Conservation (phyloP, 2,113 vertebrate species). For the Myocastor coypus region DNA sequence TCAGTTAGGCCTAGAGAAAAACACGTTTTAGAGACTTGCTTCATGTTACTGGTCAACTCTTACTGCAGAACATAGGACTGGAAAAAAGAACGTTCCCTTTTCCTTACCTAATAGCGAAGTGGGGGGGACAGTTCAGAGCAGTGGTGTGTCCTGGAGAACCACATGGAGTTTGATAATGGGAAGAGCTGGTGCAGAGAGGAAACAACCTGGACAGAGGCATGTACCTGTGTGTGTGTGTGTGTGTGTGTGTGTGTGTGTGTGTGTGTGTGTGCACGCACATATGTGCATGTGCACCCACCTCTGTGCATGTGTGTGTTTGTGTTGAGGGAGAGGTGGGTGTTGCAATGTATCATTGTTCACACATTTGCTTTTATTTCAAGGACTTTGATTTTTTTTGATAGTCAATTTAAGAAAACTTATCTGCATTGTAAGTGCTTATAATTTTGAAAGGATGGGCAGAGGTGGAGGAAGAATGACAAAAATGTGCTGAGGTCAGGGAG, state of each 20-base stretch:
- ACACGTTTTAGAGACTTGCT: neutral
- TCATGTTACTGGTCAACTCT: neutral
- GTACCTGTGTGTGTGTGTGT: neutral
- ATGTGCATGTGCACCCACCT: neutral
- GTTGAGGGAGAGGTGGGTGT: too few relatives aligned
- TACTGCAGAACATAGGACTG: neutral
- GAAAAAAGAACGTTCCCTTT: neutral
- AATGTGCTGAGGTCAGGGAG: too few relatives aligned
- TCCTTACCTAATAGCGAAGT: neutral
- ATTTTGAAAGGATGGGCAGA: neutral
- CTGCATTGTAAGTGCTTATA: neutral
- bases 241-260: neutral
- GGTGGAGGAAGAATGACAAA: neutral
- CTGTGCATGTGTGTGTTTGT: neutral
- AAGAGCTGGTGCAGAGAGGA: neutral
- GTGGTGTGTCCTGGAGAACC: neutral
- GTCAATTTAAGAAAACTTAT: neutral
- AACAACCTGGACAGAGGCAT: neutral
- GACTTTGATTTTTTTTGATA: neutral
- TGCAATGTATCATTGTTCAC: neutral
- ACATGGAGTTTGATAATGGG: neutral
- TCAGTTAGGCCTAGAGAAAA: neutral
- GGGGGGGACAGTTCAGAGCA: slow-evolving; percentile 21
- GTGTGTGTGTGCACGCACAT: fast-evolving
- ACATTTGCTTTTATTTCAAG: neutral